Evolutionary conservation across 1,140 invertebrate genomes (phyloP).

Genomic region (Drosophila albomicans): DNA sequence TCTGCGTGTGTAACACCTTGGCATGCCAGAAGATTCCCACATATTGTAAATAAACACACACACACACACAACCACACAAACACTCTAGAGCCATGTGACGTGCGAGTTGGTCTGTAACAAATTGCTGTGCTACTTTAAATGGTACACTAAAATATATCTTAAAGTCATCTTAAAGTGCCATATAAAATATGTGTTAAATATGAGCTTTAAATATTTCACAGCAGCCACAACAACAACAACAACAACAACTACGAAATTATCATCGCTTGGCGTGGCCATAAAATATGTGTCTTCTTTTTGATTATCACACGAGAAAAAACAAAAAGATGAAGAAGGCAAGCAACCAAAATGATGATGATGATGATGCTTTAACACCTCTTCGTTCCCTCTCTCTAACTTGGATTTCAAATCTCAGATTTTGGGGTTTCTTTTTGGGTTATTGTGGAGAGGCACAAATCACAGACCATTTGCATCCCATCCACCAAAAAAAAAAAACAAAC

Average conservation of each 20-base stretch:
- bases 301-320: constrained; percentile 34
- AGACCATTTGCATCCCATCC: constrained; percentile 42
- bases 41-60: constrained; percentile 31
- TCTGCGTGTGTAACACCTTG: constrained; percentile 27
- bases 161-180: constrained; percentile 61
- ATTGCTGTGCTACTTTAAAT: constrained; percentile 76
- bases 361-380: background rate
- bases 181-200: constrained; percentile 72
- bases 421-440: constrained; percentile 18
- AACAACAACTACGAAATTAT: constrained; percentile 29
- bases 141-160: constrained; percentile 70
- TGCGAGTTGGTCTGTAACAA: constrained; percentile 54
- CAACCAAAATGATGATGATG: constrained; percentile 36
- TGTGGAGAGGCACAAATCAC: constrained; percentile 40
- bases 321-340: constrained; percentile 26
- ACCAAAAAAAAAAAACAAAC: no score
- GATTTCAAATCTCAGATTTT: constrained; percentile 15
- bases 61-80: background rate
- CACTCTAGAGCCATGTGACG: constrained; percentile 26
- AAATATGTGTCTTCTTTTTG: constrained; percentile 54
- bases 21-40: constrained; percentile 36
- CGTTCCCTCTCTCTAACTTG: constrained; percentile 43
- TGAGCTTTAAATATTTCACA: constrained; percentile 62
- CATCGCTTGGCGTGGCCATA: constrained; percentile 48
- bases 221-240: constrained; percentile 22